These are phyloP conservation scores for Schizothorax lantsangensis DNA, from an alignment of 2,797 vertebrate genomes.

Conservation along the genomic window DNA sequence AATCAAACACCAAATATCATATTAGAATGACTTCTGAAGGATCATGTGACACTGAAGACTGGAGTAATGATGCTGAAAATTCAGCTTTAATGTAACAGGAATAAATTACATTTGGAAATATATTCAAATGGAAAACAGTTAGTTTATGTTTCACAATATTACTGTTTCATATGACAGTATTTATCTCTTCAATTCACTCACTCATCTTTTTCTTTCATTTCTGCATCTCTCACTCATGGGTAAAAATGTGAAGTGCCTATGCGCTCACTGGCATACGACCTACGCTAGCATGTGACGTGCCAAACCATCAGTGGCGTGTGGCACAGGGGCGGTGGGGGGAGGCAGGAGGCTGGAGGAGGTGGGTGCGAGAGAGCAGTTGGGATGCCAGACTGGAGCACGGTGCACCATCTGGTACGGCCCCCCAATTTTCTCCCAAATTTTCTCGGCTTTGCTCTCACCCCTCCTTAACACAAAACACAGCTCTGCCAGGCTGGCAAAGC, in stretches of 20 bases:
- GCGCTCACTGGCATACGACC: conserved; percentile 81
- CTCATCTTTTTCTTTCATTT: background rate
- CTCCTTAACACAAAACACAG: conserved; percentile 52
- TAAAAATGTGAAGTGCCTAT: conserved; percentile 44
- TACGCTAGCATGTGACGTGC: conserved; percentile 87
- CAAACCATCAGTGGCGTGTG: conserved; percentile 82
- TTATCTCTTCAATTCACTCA: conserved; percentile 18
- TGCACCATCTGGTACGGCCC: conserved; percentile 88
- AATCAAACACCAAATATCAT: background rate
- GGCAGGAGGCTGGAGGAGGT: conserved; percentile 56
- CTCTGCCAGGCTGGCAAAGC: conserved; percentile 58
- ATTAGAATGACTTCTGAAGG: background rate
- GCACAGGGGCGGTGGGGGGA: conserved; percentile 45
- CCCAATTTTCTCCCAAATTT: conserved; percentile 84
- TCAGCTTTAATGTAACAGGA: background rate
- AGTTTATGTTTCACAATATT: background rate
- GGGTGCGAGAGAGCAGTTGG: conserved; percentile 83
- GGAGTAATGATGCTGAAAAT: background rate
- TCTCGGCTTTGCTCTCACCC: conserved; percentile 86
- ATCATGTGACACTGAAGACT: background rate
- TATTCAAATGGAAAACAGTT: background rate
- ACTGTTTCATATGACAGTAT: background rate
- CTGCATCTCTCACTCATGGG: too few species aligned
- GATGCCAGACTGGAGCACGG: conserved; percentile 89
- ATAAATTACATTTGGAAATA: background rate